phyloP scores from a whole-genome alignment of 1,140 invertebrate genomes.

The Cepaea nemoralis region DNA sequence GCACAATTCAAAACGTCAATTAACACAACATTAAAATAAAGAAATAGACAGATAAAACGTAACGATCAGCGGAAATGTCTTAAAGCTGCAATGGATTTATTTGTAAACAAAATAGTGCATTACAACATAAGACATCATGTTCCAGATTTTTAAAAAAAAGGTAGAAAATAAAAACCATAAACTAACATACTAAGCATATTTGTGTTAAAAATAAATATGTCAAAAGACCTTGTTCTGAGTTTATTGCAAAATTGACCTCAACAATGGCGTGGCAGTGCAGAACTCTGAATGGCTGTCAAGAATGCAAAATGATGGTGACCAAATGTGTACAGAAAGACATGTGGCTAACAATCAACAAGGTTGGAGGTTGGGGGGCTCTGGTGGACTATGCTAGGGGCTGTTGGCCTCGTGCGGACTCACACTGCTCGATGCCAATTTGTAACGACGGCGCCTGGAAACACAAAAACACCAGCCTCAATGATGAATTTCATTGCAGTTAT shows the following conservation, averaged over 20 bases:
- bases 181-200: background rate
- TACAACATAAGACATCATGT: background rate
- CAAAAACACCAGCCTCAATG: constrained; percentile 27
- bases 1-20: background rate
- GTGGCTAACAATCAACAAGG: constrained; percentile 38
- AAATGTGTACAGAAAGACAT: constrained; percentile 33
- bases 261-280: background rate
- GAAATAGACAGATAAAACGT: background rate
- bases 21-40: background rate
- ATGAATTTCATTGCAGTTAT: background rate
- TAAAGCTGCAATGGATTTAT: background rate
- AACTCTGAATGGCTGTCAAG: constrained; percentile 6
- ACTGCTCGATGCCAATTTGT: constrained; percentile 66
- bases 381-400: constrained; percentile 57
- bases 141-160: background rate
- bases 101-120: constrained; percentile 2
- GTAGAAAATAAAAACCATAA: background rate
- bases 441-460: constrained; percentile 67
- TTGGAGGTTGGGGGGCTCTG: constrained; percentile 17
- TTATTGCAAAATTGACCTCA: background rate
- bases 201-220: background rate
- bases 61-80: background rate
- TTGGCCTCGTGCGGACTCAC: constrained; percentile 63
- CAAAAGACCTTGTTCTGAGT: constrained; percentile 23
- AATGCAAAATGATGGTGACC: background rate